A percentile compares a stretch with the other conserved stretches of the same genome.
phyloP scores from a whole-genome alignment of 2,113 vertebrate genomes.

The Ciconia stormi region DNA sequence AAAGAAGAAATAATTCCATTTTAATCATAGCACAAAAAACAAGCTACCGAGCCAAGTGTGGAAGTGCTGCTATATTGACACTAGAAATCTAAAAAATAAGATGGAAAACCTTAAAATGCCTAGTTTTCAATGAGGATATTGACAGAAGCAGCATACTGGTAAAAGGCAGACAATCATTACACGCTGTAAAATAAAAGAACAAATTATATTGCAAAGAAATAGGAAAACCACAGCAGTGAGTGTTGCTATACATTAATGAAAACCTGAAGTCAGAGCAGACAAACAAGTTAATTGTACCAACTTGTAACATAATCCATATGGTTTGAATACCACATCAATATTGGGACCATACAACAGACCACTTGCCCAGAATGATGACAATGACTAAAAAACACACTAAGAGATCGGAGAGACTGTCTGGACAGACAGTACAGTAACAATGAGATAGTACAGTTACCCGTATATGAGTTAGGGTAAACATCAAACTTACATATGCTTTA shows the following conservation, averaged over 20 bases:
- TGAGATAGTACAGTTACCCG: not conserved
- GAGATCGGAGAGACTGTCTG: not conserved
- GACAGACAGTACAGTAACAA: not conserved
- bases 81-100: not conserved
- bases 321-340: not conserved
- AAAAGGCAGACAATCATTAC: not conserved
- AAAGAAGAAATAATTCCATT: not conserved
- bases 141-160: not conserved
- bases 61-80: not conserved
- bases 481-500: not conserved
- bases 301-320: not conserved
- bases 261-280: not conserved
- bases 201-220: not conserved
- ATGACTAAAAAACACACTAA: not conserved
- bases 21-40: constrained; percentile 10
- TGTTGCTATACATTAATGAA: not conserved
- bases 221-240: not conserved
- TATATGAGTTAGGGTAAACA: not conserved
- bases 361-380: not conserved
- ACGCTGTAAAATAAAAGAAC: not conserved
- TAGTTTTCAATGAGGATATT: not conserved
- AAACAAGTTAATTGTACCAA: not conserved
- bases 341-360: not conserved
- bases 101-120: not conserved
- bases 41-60: not conserved